Base-by-base conservation (phyloP, 2,888 invertebrate species). In the Ceramica pisi region DNA sequence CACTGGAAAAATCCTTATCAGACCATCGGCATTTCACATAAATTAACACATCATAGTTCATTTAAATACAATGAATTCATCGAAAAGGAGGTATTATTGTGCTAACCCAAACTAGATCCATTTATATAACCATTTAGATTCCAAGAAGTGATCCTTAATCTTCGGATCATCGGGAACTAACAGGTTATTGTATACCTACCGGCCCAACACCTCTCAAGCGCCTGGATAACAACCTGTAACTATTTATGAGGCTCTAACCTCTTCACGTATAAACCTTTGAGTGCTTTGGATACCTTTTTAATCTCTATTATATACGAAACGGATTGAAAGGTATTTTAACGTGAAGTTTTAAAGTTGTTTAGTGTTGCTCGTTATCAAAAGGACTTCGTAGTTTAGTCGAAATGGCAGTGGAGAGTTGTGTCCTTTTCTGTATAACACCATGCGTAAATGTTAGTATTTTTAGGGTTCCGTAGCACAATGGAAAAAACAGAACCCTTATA, bases 171-270 rank as follows among this genome's bases (percentile, higher is more conserved):
- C 7, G 9, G 55, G n/a, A 71, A 57, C 48, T 44, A 35, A 51
- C 23, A 41, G 26, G 57, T 19, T 48, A 63, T 59, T 35, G 55
- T 50, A 23, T 19, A 21, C 46, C 21, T 9, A 16, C 2, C 38
- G 26, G n/a, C n/a, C n/a, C n/a, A n/a, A n/a, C n/a, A n/a, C n/a
- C 31, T 72, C 55, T 50, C 6, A 23, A 53, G 19, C 64, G 14
- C 31, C 19, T 23, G 38, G 38, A 46, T 59, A 65, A 57, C 41
- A 31, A 59, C 23, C 51, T 75, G 56, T 67, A 76, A 76, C 68
- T 76, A 81, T 76, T 81, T 76, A 76, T 56, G 56, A 68, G 50
- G 26, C 60, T 56, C n/a, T 65, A 62, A 76, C 46, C 68, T 53
- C 57, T 57, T 62, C 48, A 62, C 9, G 21, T 67, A 67, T 57